A percentile compares a stretch with the other conserved stretches of the same genome.
Evolutionary conservation across 2,113 vertebrate genomes (phyloP).

Genomic region (Ariopsis seemanni): DNA sequence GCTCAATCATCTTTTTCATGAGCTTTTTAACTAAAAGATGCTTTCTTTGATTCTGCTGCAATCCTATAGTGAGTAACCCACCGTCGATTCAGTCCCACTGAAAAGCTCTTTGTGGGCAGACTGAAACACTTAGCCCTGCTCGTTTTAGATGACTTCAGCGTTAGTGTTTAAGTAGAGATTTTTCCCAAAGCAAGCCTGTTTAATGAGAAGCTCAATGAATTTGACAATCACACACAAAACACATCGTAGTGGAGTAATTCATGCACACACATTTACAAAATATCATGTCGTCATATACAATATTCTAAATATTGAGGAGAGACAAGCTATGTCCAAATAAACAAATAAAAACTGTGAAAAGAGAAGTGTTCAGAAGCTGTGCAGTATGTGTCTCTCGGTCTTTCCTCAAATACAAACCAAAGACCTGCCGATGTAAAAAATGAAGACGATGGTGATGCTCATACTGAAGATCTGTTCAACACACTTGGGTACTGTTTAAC

Average conservation of each 20-base stretch:
- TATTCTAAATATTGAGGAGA: neutral
- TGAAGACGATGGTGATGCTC: neutral
- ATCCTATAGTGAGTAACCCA: neutral
- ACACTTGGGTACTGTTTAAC: neutral
- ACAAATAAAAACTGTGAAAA: neutral
- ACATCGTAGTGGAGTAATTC: neutral
- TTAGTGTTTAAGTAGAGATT: conserved; percentile 18
- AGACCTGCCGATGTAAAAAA: neutral
- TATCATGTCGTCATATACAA: neutral
- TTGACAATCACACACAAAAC: neutral
- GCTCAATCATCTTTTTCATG: neutral
- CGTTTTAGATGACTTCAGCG: neutral
- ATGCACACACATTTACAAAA: neutral
- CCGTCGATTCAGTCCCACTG: neutral
- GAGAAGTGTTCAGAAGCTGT: neutral
- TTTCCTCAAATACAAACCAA: neutral
- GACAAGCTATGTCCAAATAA: neutral
- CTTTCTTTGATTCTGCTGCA: neutral
- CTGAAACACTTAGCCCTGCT: neutral
- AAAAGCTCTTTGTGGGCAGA: neutral
- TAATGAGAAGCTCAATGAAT: neutral
- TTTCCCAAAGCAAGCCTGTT: neutral
- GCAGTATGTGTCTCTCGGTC: neutral
- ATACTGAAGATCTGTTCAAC: neutral
- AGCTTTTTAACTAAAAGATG: neutral